Evolutionary conservation across 2,113 vertebrate species (phyloP).

Genomic region (Pollachius pollachius): DNA sequence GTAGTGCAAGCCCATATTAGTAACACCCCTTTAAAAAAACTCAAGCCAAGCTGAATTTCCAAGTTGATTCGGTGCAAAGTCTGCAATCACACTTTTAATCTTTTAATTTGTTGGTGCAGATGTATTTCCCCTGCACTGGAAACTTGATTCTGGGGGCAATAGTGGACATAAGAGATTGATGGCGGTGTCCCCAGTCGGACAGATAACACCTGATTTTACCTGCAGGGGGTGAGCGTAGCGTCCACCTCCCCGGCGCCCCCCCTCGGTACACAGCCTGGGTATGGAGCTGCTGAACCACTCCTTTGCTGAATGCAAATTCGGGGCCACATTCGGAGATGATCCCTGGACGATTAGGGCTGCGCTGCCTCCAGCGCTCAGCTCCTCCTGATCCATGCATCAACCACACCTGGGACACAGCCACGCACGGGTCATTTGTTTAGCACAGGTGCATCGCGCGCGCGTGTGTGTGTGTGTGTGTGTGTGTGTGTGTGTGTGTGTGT

Average conservation of each 20-base stretch:
- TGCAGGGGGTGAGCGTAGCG: constrained; percentile 59
- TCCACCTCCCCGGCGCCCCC: constrained; percentile 48
- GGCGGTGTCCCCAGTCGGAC: constrained; percentile 73
- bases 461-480: too few relatives aligned
- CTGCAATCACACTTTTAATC: constrained; percentile 38
- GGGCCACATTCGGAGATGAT: constrained; percentile 70
- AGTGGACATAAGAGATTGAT: constrained; percentile 65
- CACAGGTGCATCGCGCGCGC: constrained; percentile 47
- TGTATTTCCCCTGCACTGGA: constrained; percentile 36
- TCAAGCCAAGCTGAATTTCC: too few relatives aligned
- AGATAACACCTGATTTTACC: constrained; percentile 75
- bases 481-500: too few relatives aligned
- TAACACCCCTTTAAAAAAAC: too few relatives aligned
- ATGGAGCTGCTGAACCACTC: constrained; percentile 64
- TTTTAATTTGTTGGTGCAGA: constrained; percentile 41
- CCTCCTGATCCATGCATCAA: constrained; percentile 69
- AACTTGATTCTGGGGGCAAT: constrained; percentile 54
- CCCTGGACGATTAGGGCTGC: constrained; percentile 60
- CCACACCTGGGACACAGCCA: constrained; percentile 66
- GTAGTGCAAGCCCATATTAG: too few relatives aligned
- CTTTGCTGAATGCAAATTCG: constrained; percentile 67
- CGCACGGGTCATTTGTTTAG: constrained; percentile 67
- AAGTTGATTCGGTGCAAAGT: not conserved
- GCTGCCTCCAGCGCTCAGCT: constrained; percentile 62
- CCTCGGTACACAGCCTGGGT: constrained; percentile 32